Evolutionary conservation across 1,140 invertebrate species (phyloP).

Genomic region (Drosophila ohnishii): DNA sequence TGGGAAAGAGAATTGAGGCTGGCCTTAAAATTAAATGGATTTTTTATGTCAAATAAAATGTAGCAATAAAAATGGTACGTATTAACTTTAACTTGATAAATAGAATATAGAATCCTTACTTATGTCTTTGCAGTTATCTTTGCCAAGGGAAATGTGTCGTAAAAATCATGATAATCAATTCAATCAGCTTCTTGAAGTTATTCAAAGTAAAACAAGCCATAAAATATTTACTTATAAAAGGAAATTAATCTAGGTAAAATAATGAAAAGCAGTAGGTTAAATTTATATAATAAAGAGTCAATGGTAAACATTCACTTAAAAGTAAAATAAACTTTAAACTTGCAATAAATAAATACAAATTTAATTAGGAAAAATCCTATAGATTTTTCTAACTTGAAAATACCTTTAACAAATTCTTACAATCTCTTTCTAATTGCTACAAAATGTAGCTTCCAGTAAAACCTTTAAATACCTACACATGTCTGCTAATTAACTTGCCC

Average conservation of each 20-base stretch:
- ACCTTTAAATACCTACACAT: constrained; percentile 11
- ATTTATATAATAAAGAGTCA: background rate
- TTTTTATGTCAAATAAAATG: constrained; percentile 6
- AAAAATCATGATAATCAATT: background rate
- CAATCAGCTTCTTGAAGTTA: background rate
- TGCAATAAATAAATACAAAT: too few relatives aligned
- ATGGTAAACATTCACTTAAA: background rate
- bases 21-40: constrained; percentile 4
- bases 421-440: background rate
- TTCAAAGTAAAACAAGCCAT: background rate
- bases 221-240: background rate
- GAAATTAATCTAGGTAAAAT: background rate
- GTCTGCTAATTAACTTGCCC: constrained; percentile 20
- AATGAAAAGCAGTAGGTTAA: background rate
- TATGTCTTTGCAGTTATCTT: background rate
- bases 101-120: background rate
- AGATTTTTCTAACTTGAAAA: background rate
- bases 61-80: background rate
- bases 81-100: background rate
- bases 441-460: background rate
- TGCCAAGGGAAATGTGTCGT: background rate
- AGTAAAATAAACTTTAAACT: too few relatives aligned
- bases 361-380: too few relatives aligned
- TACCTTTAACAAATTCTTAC: background rate
- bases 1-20: too few relatives aligned